Evolutionary conservation across 2,797 vertebrate species (phyloP), one percentile per base, ranked within the genome.

Genomic region (Mergus octosetaceus): DNA sequence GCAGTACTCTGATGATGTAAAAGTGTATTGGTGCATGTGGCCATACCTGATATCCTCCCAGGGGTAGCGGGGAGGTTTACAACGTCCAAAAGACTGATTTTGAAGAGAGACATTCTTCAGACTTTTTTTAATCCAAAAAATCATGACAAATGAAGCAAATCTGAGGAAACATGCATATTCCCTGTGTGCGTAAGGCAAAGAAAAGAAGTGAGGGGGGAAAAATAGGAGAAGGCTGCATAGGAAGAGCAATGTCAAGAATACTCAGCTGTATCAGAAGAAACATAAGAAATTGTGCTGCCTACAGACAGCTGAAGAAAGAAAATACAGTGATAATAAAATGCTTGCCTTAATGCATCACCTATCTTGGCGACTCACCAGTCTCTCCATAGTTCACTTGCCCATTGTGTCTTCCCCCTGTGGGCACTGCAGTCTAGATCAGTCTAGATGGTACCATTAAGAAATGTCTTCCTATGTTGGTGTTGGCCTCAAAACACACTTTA

Each of bases 321-420:
- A 62, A 14, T 30, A 2, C 11, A 49, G n/a, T 22, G n/a, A 53
- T 28, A 45, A 5, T 62, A 39, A 47, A 61, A 34, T 54, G 38
- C n/a, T 45, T 51, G 18, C 20, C 14, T 45, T 45, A 27, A 13
- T n/a, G 41, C 28, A 28, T n/a, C 8, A 9, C n/a, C 28, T 18
- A 14, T 39, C 51, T 28, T 41, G 24, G 18, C 11, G 38, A 45
- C 43, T n/a, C n/a, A 36, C 11, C 36, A 32, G 49, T 25, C 20
- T 27, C 70, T 43, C 41, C 41, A 14, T 25, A 25, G 25, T 64
- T 58, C 18, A 13, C 43, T n/a, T 39, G 19, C 65, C 36, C 14
- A 8, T 57, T 2, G 0, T 19, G 21, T 64, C 49, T 41, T 49
- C 62, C 10, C 12, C 34, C 13, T 0, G 0, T 2, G 6, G 15